Evolutionary conservation across 2,888 invertebrate genomes (phyloP).

Genomic region (Leptinotarsa tumamoca): DNA sequence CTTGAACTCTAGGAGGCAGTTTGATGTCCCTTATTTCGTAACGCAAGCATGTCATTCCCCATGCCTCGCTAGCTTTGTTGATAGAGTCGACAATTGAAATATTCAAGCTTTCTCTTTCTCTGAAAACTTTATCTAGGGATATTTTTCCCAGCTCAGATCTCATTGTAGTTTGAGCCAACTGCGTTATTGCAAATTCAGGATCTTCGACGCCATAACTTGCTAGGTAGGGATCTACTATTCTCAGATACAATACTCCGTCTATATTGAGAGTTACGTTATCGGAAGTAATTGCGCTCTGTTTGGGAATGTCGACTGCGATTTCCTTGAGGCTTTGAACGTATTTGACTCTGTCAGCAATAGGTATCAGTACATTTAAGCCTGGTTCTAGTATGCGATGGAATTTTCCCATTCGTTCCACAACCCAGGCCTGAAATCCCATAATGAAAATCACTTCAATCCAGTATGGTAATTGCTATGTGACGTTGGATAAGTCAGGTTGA

Average conservation of each 20-base stretch:
- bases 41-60: constrained; percentile 97
- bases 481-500: no score
- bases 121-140: constrained; percentile 94
- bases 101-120: constrained; percentile 96
- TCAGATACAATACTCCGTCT: constrained; percentile 96
- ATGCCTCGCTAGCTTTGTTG: constrained; percentile 97
- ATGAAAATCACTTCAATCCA: no score
- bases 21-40: constrained; percentile 94
- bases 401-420: constrained; percentile 98
- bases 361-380: constrained; percentile 92
- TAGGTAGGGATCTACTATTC: constrained; percentile 93
- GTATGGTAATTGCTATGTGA: no score
- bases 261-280: constrained; percentile 97
- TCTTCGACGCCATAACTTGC: constrained; percentile 98
- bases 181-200: constrained; percentile 99
- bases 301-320: constrained; percentile 98
- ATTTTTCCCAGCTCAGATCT: constrained; percentile 98
- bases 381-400: constrained; percentile 94
- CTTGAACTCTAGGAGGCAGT: constrained; percentile 91
- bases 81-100: constrained; percentile 94
- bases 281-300: constrained; percentile 97
- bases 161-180: constrained; percentile 99
- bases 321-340: constrained; percentile 99
- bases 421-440: constrained; percentile 81
- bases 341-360: constrained; percentile 91